Evolutionary conservation across 2,888 invertebrate genomes (phyloP), one percentile per base, ranked within the genome.

Genomic region (Cyclophora albipunctata): DNA sequence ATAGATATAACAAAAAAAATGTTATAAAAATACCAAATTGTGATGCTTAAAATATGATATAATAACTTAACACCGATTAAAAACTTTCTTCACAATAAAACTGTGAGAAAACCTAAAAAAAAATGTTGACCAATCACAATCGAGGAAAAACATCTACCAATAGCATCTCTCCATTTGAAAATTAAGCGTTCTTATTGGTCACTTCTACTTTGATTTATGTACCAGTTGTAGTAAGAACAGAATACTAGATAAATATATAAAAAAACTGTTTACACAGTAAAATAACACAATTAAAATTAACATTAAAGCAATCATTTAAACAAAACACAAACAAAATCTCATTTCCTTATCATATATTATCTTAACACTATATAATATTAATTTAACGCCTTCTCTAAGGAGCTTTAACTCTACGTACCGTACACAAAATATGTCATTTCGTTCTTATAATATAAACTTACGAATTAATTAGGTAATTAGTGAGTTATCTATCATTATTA

Each of bases 351-450:
- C 50, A 52, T 48, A 61, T 53, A 58, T 50, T 49, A 44, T 48
- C 49, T 43, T 20, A 50, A 55, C 49, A 59, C 63, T 65, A 63
- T 66, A 66, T 59, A 52, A 59, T 57, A 65, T 37, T 37, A 37
- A 20, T 5, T 5, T 37, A 42, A n/a, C 42, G 7, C 7, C 43
- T 5, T 37, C 20, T 20, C 2, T 20, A 20, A 20, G 20, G 20
- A 20, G 20, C 20, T 20, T 1, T 20, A 43, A 34, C 62, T 62
- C 57, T 65, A 67, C 59, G 66, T 71, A 5, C 71, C 80, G 77
- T 84, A 85, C 81, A 84, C 83, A 86, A 85, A 86, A 84, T 86
- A 86, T 85, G 84, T 85, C 81, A 81, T 84, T 84, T 75, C 77
- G 73, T 73, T 66, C 72, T 77, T 80, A 5, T 37, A 5, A 37